Evolutionary conservation across 2,888 invertebrate species (phyloP).

Genomic region (Nemoura dubitans): DNA sequence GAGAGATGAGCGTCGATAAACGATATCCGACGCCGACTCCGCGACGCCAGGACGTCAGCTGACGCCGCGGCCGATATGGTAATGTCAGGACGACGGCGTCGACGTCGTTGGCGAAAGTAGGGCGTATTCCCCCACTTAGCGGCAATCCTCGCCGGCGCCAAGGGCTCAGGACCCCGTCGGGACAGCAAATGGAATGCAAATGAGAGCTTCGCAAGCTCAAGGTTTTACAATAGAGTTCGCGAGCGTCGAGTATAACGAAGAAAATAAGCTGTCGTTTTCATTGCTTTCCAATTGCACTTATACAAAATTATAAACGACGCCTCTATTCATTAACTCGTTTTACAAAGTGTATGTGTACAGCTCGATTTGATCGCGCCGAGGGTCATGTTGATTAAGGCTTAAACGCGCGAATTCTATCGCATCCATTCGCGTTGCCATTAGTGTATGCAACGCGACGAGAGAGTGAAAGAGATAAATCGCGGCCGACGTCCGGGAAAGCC

Average conservation of each 20-base stretch:
- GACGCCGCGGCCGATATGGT: slow-evolving; percentile 1
- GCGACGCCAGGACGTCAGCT: not conserved
- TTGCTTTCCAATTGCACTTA: not conserved
- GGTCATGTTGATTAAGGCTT: not conserved
- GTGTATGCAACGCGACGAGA: not conserved
- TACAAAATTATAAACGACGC: not conserved
- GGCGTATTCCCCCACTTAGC: not conserved
- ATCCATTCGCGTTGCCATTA: not conserved
- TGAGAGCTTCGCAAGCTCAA: not conserved
- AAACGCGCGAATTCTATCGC: not conserved
- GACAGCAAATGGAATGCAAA: not conserved
- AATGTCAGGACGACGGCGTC: not conserved
- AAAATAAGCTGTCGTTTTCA: not conserved
- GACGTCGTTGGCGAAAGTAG: not conserved
- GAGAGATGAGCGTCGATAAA: slow-evolving; percentile 3
- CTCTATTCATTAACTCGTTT: not conserved
- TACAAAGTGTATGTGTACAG: not conserved
- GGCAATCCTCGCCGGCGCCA: not conserved
- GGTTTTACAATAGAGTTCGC: not conserved
- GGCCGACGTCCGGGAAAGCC: not conserved
- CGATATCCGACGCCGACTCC: not conserved
- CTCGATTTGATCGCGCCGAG: not conserved
- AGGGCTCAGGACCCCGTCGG: not conserved
- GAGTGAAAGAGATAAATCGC: not conserved
- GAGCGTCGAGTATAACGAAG: not conserved